These are phyloP conservation scores for Okamejei kenojei DNA, from an alignment of 2,797 vertebrate genomes.

Conservation along the genomic window DNA sequence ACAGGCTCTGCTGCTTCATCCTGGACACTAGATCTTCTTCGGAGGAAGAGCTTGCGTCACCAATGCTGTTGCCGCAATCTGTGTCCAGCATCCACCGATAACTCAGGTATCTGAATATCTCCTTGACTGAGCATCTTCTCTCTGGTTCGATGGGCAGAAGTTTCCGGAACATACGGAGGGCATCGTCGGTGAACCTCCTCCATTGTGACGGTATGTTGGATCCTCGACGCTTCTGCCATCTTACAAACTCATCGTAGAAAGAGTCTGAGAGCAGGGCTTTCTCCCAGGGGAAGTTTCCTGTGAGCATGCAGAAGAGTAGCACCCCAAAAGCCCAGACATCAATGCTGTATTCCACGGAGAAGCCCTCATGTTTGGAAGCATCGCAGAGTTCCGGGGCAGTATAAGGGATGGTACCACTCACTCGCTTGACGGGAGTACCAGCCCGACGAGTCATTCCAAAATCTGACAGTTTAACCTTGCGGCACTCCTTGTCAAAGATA, in stretches of 20 bases:
- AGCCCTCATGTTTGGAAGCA: conserved; percentile 65
- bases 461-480: conserved; percentile 73
- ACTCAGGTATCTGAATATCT: conserved; percentile 68
- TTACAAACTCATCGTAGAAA: conserved; percentile 74
- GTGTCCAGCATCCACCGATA: conserved; percentile 70
- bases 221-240: conserved; percentile 66
- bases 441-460: conserved; percentile 74
- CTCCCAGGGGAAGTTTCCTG: conserved; percentile 78
- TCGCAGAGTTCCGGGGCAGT: conserved; percentile 74
- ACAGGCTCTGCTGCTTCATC: conserved; percentile 71
- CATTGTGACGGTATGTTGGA: conserved; percentile 67
- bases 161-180: conserved; percentile 69
- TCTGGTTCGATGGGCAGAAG: conserved; percentile 68
- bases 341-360: conserved; percentile 71
- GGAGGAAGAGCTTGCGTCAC: conserved; percentile 55
- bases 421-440: conserved; percentile 70
- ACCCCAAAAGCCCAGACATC: conserved; percentile 78
- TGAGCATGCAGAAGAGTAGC: conserved; percentile 77
- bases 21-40: conserved; percentile 66
- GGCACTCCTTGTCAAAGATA: conserved; percentile 73
- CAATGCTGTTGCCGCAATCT: conserved; percentile 53
- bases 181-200: conserved; percentile 70
- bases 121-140: conserved; percentile 68
- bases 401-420: conserved; percentile 76
- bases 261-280: conserved; percentile 68